These are phyloP conservation scores for Pangasius mekongensis DNA, from an alignment of 2,797 vertebrate species.

Conservation along the genomic window DNA sequence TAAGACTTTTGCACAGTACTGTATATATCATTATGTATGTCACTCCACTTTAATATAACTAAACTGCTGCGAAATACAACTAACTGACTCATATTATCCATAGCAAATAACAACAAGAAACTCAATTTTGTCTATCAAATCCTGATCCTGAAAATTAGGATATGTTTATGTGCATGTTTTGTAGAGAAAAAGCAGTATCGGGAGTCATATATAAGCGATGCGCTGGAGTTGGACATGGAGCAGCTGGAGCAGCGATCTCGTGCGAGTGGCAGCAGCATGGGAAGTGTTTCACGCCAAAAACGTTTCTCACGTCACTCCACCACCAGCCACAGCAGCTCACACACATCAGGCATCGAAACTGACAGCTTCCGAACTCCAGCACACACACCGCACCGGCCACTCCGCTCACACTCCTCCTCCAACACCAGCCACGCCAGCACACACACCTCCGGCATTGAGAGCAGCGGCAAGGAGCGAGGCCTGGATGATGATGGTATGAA, in stretches of 20 bases:
- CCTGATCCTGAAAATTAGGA: background rate
- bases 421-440: conserved; percentile 95
- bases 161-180: background rate
- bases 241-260: conserved; percentile 91
- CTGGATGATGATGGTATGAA: conserved; percentile 91
- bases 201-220: conserved; percentile 98
- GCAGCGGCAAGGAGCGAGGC: conserved; percentile 89
- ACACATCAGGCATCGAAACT: conserved; percentile 93
- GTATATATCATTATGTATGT: background rate
- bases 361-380: conserved; percentile 82
- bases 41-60: background rate
- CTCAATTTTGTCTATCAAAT: background rate
- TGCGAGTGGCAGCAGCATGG: conserved; percentile 93
- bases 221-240: conserved; percentile 95
- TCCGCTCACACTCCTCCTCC: conserved; percentile 91
- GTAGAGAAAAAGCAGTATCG: conserved; percentile 98
- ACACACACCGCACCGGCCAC: conserved; percentile 79
- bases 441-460: conserved; percentile 95
- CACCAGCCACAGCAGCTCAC: conserved; percentile 92
- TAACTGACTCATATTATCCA: no score
- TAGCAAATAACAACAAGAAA: background rate
- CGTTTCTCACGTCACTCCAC: conserved; percentile 91
- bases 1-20: no score
- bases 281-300: conserved; percentile 85
- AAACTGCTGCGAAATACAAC: background rate